Percentiles rank a stretch among this genome's conserved stretches.
Conservation (phyloP, 1,140 invertebrate species). For the Archegozetes longisetosus region DNA sequence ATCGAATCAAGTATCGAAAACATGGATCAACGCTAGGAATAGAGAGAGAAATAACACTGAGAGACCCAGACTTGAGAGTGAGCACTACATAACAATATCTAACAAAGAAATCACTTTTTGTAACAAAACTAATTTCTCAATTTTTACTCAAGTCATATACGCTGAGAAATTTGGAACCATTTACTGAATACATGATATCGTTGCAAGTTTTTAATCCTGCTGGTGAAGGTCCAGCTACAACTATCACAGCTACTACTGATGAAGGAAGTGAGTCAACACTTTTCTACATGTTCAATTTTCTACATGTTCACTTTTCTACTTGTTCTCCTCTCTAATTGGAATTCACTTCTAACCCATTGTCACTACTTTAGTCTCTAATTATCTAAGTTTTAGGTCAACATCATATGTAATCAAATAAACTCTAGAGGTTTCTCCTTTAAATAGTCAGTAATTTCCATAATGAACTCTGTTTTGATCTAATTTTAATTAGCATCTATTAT, state of each 20-base stretch:
- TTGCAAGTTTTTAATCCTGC: constrained; percentile 59
- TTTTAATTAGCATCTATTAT: too few species aligned
- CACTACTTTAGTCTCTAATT: too few species aligned
- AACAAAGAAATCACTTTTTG: neutral
- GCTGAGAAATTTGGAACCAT: constrained; percentile 48
- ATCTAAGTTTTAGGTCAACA: too few species aligned
- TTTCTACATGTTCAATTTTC: neutral
- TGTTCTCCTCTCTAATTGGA: too few species aligned
- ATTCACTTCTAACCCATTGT: too few species aligned
- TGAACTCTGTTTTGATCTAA: too few species aligned
- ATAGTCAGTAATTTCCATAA: too few species aligned
- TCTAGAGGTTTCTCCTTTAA: too few species aligned
- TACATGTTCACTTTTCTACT: neutral
- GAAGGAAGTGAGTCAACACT: constrained; percentile 47
- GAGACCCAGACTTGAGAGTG: constrained; percentile 19
- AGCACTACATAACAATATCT: constrained; percentile 1
- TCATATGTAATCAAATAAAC: too few species aligned
- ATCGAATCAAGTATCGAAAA: constrained; percentile 26
- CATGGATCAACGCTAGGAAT: constrained; percentile 29
- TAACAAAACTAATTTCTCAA: neutral
- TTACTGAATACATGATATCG: constrained; percentile 55
- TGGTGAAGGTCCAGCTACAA: constrained; percentile 48
- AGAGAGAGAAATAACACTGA: constrained; percentile 20
- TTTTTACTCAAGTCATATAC: constrained; percentile 40
- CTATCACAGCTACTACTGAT: constrained; percentile 56